phyloP scores from a whole-genome alignment of 2,888 invertebrate genomes.

The Strigamia transsilvanica region DNA sequence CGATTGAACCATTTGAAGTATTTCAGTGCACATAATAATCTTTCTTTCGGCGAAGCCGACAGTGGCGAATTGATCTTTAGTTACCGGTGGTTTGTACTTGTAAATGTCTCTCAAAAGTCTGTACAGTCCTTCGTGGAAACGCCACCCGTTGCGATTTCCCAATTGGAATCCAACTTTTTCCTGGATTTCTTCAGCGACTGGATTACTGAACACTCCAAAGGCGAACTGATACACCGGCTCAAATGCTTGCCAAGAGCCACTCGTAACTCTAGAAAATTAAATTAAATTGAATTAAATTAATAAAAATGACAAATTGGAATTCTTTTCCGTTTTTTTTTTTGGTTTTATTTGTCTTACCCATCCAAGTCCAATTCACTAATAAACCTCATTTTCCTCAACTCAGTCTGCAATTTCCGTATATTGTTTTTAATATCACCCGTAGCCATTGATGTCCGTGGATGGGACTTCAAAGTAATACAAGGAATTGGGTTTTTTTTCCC shows the following conservation, averaged over 20 bases:
- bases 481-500: neutral
- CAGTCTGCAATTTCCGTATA: constrained; percentile 50
- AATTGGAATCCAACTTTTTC: constrained; percentile 40
- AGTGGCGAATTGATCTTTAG: constrained; percentile 52
- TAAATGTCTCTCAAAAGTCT: constrained; percentile 53
- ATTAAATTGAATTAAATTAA: neutral
- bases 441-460: neutral
- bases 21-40: constrained; percentile 50
- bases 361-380: constrained; percentile 51
- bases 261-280: neutral
- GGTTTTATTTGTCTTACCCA: neutral
- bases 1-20: constrained; percentile 48
- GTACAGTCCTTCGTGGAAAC: constrained; percentile 50
- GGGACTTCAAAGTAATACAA: neutral
- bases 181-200: constrained; percentile 47
- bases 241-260: constrained; percentile 32
- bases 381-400: constrained; percentile 53
- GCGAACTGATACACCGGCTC: constrained; percentile 35
- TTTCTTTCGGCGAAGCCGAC: constrained; percentile 54
- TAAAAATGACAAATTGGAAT: neutral
- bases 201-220: constrained; percentile 18
- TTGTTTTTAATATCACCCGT: constrained; percentile 53
- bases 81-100: constrained; percentile 53
- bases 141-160: neutral
- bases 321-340: neutral